Percentiles rank a stretch among this genome's conserved stretches.
These are phyloP conservation scores for Diplodus puntazzo DNA, from an alignment of 2,797 vertebrate species.

Conservation along the genomic window DNA sequence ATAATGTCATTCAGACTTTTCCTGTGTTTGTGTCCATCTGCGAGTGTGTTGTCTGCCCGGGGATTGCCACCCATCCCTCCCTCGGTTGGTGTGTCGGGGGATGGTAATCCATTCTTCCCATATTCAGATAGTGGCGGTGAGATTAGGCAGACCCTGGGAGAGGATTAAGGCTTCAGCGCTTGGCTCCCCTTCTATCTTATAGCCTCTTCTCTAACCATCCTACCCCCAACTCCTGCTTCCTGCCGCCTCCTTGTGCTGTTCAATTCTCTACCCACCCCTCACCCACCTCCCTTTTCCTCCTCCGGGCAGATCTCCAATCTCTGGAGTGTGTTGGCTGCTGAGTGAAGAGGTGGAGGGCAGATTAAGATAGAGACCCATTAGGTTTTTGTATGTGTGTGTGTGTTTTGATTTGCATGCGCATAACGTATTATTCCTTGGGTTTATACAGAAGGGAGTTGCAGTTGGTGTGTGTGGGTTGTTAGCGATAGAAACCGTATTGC, in stretches of 20 bases:
- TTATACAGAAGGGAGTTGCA: not conserved
- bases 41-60: constrained; percentile 40
- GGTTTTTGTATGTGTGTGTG: constrained; percentile 33
- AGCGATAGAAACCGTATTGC: constrained; percentile 35
- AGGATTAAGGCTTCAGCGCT: constrained; percentile 76
- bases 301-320: constrained; percentile 64
- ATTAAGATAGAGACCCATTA: constrained; percentile 65
- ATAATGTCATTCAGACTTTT: constrained; percentile 23
- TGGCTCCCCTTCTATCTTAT: constrained; percentile 62
- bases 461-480: constrained; percentile 11
- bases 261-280: constrained; percentile 36
- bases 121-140: constrained; percentile 77
- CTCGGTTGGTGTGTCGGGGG: constrained; percentile 58
- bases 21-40: constrained; percentile 17
- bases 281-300: constrained; percentile 49
- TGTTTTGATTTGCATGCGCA: constrained; percentile 50
- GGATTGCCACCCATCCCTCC: constrained; percentile 45
- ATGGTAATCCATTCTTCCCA: constrained; percentile 80
- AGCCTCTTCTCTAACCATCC: constrained; percentile 58
- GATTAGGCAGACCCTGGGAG: constrained; percentile 81
- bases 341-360: constrained; percentile 63
- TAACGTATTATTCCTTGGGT: constrained; percentile 6
- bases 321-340: constrained; percentile 63
- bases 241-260: constrained; percentile 48
- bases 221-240: constrained; percentile 51